These are phyloP conservation scores for Coelopa pilipes DNA, from an alignment of 2,888 invertebrate species.

Conservation along the genomic window DNA sequence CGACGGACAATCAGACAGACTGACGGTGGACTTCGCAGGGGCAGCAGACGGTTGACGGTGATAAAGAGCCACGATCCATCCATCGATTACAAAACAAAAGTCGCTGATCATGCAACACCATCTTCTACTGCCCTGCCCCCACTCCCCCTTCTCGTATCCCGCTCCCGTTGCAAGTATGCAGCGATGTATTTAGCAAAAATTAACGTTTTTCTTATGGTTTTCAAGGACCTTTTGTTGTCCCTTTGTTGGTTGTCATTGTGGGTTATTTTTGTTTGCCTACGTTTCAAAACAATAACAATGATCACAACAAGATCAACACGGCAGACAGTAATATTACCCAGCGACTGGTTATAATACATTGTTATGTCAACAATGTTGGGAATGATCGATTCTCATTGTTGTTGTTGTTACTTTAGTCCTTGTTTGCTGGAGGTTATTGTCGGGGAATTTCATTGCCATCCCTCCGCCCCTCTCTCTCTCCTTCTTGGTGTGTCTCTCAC, in stretches of 20 bases:
- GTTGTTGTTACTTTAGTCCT: constrained; percentile 15
- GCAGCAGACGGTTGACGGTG: constrained; percentile 6
- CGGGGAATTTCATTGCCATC: no score
- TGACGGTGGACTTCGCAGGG: constrained; percentile 6
- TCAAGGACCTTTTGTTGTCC: constrained; percentile 24
- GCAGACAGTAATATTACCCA: no score
- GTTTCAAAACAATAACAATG: neutral
- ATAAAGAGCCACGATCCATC: constrained; percentile 35
- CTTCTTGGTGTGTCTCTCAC: no score
- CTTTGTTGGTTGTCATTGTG: neutral
- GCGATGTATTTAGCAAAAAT: constrained; percentile 17
- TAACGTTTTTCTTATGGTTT: constrained; percentile 21
- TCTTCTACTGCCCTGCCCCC: neutral
- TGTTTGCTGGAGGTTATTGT: neutral
- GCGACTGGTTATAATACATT: neutral
- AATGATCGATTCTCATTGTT: constrained; percentile 28
- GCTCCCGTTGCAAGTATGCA: neutral
- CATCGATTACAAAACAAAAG: constrained; percentile 42
- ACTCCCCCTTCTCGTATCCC: neutral
- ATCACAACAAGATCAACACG: neutral
- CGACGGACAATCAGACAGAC: neutral
- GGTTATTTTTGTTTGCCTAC: constrained; percentile 17
- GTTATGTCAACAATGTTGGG: constrained; percentile 41
- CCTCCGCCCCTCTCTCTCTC: no score
- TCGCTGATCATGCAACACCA: constrained; percentile 46